Evolutionary conservation across 2,888 invertebrate species (phyloP).

Genomic region (Limnephilus lunatus): DNA sequence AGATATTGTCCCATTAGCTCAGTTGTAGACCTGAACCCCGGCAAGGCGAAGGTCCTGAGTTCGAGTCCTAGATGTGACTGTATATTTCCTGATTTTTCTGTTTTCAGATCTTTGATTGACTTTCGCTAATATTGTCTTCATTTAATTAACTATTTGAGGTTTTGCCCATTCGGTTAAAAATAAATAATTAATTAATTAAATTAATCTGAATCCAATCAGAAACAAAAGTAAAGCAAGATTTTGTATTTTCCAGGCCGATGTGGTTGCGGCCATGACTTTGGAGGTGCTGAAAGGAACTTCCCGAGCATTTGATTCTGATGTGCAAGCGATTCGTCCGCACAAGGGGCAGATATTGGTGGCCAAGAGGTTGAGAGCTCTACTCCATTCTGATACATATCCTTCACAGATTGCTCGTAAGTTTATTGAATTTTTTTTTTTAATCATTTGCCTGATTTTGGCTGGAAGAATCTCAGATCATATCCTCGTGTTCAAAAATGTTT

Average conservation of each 20-base stretch:
- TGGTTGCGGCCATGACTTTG: slow-evolving; percentile 80
- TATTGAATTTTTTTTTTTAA: not conserved
- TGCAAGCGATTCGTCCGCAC: slow-evolving; percentile 80
- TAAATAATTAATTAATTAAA: too few relatives aligned
- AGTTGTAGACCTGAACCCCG: too few relatives aligned
- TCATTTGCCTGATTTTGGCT: too few relatives aligned
- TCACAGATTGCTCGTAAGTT: slow-evolving; percentile 80
- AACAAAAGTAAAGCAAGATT: not conserved
- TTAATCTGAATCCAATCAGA: not conserved
- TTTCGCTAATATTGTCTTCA: too few relatives aligned
- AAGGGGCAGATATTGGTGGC: slow-evolving; percentile 80
- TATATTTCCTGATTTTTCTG: too few relatives aligned
- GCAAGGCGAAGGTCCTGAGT: too few relatives aligned
- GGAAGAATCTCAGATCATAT: too few relatives aligned
- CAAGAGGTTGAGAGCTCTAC: slow-evolving; percentile 76
- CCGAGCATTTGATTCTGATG: slow-evolving; percentile 80
- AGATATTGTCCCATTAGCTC: too few relatives aligned
- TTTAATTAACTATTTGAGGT: too few relatives aligned
- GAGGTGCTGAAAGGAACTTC: slow-evolving; percentile 83
- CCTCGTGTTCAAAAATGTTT: not conserved
- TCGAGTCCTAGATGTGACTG: too few relatives aligned
- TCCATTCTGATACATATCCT: slow-evolving; percentile 80
- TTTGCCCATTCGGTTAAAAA: too few relatives aligned
- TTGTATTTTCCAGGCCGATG: slow-evolving; percentile 73
- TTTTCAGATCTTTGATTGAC: too few relatives aligned